These are phyloP conservation scores for Bombus fervidus DNA, from an alignment of 1,140 invertebrate genomes.

Conservation along the genomic window DNA sequence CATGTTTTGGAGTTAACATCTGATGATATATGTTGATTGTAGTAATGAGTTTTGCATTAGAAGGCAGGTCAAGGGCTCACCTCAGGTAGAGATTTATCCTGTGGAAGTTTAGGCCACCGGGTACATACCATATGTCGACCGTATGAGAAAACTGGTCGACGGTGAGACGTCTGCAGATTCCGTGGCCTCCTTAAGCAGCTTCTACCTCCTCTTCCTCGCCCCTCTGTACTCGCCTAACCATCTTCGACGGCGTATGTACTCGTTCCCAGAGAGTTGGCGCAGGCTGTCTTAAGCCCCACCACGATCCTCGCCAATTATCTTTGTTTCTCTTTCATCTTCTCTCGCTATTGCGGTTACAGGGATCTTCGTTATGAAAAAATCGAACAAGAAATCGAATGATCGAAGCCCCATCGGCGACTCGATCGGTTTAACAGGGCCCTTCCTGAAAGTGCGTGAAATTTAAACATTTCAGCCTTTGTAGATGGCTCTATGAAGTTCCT, in stretches of 20 bases:
- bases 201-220: slow-evolving; percentile 55
- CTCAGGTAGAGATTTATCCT: neutral
- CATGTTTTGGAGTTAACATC: neutral
- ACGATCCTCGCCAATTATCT: slow-evolving; percentile 51
- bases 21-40: neutral
- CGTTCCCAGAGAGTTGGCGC: slow-evolving; percentile 56
- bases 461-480: neutral
- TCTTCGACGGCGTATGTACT: slow-evolving; percentile 51
- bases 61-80: neutral
- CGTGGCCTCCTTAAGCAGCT: slow-evolving; percentile 71
- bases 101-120: slow-evolving; percentile 60
- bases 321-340: slow-evolving; percentile 32
- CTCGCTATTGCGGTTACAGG: neutral
- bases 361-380: slow-evolving; percentile 45
- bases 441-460: neutral
- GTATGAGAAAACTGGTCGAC: slow-evolving; percentile 75
- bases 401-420: slow-evolving; percentile 30
- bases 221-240: slow-evolving; percentile 46
- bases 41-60: neutral
- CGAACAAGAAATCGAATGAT: slow-evolving; percentile 44
- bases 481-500: neutral
- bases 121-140: slow-evolving; percentile 74
- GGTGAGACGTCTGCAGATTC: slow-evolving; percentile 70
- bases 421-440: neutral
- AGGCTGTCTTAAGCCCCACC: slow-evolving; percentile 41